Conservation (phyloP, 2,113 vertebrate species). For the Rhinoptilus africanus region DNA sequence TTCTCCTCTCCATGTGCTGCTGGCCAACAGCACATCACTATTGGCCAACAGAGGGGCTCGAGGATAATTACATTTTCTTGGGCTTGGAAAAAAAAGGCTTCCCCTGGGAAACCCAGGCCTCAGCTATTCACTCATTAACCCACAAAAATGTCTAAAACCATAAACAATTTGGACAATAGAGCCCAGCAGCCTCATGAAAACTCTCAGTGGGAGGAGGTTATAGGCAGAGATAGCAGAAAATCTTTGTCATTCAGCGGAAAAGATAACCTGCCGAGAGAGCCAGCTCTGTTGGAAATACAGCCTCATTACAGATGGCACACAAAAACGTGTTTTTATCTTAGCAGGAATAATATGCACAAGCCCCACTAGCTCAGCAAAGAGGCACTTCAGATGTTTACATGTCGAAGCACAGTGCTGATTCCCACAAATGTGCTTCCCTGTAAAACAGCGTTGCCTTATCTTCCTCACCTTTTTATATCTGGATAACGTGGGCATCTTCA, state of each 20-base stretch:
- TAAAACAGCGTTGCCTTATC: background rate
- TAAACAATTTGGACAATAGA: background rate
- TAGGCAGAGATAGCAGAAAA: background rate
- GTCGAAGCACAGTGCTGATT: background rate
- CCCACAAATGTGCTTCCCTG: accelerated
- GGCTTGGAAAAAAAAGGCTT: background rate
- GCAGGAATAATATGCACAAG: background rate
- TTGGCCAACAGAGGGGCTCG: background rate
- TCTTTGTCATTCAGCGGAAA: background rate
- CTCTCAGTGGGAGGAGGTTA: background rate
- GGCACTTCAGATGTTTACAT: background rate
- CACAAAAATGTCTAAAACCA: background rate
- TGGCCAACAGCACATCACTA: background rate
- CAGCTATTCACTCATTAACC: background rate
- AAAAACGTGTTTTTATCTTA: background rate
- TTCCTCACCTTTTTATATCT: background rate
- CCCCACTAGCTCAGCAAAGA: background rate
- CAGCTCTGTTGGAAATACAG: background rate
- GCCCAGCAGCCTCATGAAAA: background rate
- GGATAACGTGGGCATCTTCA: background rate
- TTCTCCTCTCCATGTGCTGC: background rate
- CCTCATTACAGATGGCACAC: background rate
- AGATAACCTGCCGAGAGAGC: background rate
- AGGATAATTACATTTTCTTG: background rate
- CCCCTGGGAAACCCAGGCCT: background rate